Conservation (phyloP, 2,797 vertebrate species). For the Geotria australis region DNA sequence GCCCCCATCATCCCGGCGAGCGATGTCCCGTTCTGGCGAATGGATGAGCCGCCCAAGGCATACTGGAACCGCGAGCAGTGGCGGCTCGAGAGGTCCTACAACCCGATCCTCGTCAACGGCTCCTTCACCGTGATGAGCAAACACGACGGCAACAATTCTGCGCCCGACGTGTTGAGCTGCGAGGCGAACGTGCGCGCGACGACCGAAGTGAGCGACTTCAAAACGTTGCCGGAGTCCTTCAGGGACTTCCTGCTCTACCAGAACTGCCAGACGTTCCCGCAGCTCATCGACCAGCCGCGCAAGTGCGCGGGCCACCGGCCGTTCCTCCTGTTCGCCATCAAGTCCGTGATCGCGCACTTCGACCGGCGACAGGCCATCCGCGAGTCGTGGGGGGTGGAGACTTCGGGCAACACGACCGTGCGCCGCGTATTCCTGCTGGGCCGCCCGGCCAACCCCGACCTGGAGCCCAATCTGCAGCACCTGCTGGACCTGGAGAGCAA, state of each 20-base stretch:
- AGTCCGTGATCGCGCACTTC: constrained; percentile 28
- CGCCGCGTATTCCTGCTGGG: constrained; percentile 19
- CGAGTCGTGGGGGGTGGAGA: constrained; percentile 19
- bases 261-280: constrained; percentile 15
- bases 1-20: neutral
- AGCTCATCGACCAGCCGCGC: constrained; percentile 15
- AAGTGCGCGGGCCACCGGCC: constrained; percentile 11
- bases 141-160: neutral
- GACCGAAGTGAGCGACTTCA: neutral
- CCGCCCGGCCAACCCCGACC: constrained; percentile 9
- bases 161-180: neutral
- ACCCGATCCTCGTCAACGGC: neutral
- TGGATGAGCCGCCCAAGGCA: neutral
- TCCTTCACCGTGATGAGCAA: too few relatives aligned
- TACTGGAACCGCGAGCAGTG: neutral
- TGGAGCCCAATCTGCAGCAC: constrained; percentile 13
- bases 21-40: neutral
- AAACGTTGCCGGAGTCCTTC: constrained; percentile 10
- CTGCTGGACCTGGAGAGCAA: constrained; percentile 11
- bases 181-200: neutral
- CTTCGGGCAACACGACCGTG: constrained; percentile 2
- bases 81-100: neutral
- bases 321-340: constrained; percentile 22
- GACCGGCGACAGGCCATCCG: constrained; percentile 32
- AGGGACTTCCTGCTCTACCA: constrained; percentile 20